Conservation (phyloP, 2,797 vertebrate genomes). For the Acipenser transmontanus region DNA sequence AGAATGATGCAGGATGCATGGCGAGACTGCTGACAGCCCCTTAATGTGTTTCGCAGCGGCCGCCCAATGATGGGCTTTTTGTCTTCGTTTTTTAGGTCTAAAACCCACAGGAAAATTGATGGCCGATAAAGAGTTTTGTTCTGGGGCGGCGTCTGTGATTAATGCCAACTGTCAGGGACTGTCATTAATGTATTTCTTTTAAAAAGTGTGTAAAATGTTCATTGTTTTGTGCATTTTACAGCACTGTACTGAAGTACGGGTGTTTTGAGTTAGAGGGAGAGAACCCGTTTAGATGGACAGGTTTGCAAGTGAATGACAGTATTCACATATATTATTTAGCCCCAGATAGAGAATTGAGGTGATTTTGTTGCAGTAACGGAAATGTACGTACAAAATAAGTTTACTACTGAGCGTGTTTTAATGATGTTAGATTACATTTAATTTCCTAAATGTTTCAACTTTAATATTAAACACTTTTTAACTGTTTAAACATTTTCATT, state of each 20-base stretch:
- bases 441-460: too few species aligned
- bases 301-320: too few species aligned
- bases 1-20: slow-evolving; percentile 74
- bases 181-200: slow-evolving; percentile 53
- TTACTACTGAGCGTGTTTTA: too few species aligned
- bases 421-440: too few species aligned
- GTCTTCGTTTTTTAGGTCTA: slow-evolving; percentile 62
- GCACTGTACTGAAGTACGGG: slow-evolving; percentile 20
- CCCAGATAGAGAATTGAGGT: too few species aligned
- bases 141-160: slow-evolving; percentile 65
- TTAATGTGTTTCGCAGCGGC: slow-evolving; percentile 75
- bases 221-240: slow-evolving; percentile 41
- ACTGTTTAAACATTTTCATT: too few species aligned
- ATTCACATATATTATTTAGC: too few species aligned
- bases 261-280: slow-evolving; percentile 10
- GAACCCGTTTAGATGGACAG: not conserved
- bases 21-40: slow-evolving; percentile 73
- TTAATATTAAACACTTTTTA: too few species aligned
- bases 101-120: slow-evolving; percentile 75
- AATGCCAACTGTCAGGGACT: slow-evolving; percentile 62
- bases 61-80: slow-evolving; percentile 54
- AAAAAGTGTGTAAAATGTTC: slow-evolving; percentile 49
- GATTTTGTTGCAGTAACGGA: too few species aligned
- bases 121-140: slow-evolving; percentile 74
- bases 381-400: too few species aligned